A percentile compares a stretch with the other conserved stretches of the same genome.
phyloP scores from a whole-genome alignment of 2,888 invertebrate genomes.

The Malthinus flaveolus region DNA sequence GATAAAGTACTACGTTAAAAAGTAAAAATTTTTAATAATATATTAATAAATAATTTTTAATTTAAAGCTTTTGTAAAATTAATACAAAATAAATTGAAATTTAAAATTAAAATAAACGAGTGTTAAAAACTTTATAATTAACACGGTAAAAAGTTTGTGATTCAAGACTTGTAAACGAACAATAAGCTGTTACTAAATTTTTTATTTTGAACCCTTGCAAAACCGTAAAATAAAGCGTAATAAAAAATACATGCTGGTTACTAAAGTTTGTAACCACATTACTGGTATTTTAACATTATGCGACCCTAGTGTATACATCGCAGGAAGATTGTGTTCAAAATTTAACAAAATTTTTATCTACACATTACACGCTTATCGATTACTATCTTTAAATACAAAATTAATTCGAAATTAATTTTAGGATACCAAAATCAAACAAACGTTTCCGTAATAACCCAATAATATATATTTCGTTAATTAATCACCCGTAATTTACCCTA shows the following conservation, averaged over 20 bases:
- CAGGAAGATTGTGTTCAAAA: constrained; percentile 29
- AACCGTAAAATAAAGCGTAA: constrained; percentile 32
- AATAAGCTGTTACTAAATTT: constrained; percentile 19
- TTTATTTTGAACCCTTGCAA: constrained; percentile 17
- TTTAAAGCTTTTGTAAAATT: not conserved
- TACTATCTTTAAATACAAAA: no score
- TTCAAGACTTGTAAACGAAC: constrained; percentile 15
- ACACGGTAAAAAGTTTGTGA: constrained; percentile 9
- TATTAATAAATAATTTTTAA: constrained; percentile 1
- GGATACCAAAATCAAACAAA: not conserved
- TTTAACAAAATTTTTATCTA: constrained; percentile 27
- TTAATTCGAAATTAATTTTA: not conserved
- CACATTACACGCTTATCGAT: not conserved
- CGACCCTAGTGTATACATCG: constrained; percentile 35
- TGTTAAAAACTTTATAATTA: not conserved
- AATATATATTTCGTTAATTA: no score
- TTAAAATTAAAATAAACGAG: constrained; percentile 1
- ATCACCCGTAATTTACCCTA: no score
- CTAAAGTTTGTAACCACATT: constrained; percentile 37
- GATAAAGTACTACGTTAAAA: no score
- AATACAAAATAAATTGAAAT: constrained; percentile 2
- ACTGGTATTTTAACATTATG: constrained; percentile 36
- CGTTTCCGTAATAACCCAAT: no score
- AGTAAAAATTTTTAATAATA: not conserved
- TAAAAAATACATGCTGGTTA: constrained; percentile 37